Conservation (phyloP, 2,888 invertebrate species). For the Rhingia rostrata region DNA sequence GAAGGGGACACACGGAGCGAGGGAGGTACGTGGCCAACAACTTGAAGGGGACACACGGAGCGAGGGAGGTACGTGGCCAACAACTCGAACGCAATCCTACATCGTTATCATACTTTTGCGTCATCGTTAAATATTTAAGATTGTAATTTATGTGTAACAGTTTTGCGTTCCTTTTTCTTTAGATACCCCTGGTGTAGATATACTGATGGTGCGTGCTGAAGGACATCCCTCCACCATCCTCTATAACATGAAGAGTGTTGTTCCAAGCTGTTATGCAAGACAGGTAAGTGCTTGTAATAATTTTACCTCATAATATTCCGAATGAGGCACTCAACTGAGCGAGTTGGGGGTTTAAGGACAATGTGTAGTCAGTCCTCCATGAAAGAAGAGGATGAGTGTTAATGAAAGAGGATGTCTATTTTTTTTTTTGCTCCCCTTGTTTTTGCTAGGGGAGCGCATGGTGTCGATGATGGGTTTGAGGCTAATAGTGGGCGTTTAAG, state of each 20-base stretch:
- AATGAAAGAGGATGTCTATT: conserved; percentile 50
- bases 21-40: no score
- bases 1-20: conserved; percentile 7
- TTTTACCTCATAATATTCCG: conserved; percentile 73
- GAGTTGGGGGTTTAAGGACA: conserved; percentile 45
- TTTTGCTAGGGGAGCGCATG: conserved; percentile 1
- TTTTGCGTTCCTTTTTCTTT: conserved; percentile 56
- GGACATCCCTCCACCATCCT: conserved; percentile 1
- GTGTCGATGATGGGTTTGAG: not conserved
- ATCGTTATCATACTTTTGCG: conserved; percentile 73
- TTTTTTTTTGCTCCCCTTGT: conserved; percentile 1
- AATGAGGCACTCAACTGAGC: conserved; percentile 65
- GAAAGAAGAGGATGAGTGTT: conserved; percentile 38
- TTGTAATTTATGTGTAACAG: conserved; percentile 71
- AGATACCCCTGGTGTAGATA: conserved; percentile 3
- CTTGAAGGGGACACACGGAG: conserved; percentile 20
- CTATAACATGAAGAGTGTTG: conserved; percentile 44
- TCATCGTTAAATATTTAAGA: conserved; percentile 73
- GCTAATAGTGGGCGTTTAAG: conserved; percentile 70
- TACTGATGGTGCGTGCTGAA: not conserved
- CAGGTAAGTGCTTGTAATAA: conserved; percentile 74
- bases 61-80: not conserved
- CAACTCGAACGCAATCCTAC: conserved; percentile 62
- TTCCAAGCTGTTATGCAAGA: conserved; percentile 71
- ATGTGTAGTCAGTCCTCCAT: conserved; percentile 17